A percentile compares a stretch with the other conserved stretches of the same genome.
Evolutionary conservation across 1,140 invertebrate species (phyloP).

Genomic region (Philopotamus ludificatus): DNA sequence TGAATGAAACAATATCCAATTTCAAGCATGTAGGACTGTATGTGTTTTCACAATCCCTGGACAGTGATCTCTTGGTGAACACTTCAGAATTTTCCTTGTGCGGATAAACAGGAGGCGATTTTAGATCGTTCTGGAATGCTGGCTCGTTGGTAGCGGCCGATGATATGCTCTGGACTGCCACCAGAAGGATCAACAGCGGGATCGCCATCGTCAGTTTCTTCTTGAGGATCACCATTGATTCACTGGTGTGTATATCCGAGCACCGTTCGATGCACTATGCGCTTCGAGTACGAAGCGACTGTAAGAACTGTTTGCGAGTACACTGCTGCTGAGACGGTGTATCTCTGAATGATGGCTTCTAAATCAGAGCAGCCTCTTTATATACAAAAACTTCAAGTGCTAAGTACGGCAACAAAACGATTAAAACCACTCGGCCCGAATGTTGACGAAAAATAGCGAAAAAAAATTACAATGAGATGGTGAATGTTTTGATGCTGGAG

Average conservation of each 20-base stretch:
- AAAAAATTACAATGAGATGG: slow-evolving; percentile 23
- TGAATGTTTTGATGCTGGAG: slow-evolving; percentile 15
- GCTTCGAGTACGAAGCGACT: not conserved
- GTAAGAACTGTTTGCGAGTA: not conserved
- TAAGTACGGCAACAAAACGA: slow-evolving; percentile 29
- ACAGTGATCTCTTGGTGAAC: slow-evolving; percentile 42
- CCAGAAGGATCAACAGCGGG: not conserved
- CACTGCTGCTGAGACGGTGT: slow-evolving; percentile 18
- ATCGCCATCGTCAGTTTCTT: not conserved
- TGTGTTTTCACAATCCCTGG: slow-evolving; percentile 65
- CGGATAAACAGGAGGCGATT: slow-evolving; percentile 17
- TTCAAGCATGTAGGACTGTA: slow-evolving; percentile 77
- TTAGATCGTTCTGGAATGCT: slow-evolving; percentile 35
- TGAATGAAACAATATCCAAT: slow-evolving; percentile 73
- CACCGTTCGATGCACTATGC: not conserved
- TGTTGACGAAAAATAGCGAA: slow-evolving; percentile 17
- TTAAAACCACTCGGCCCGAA: slow-evolving; percentile 25
- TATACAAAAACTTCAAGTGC: slow-evolving; percentile 19
- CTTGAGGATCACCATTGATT: not conserved
- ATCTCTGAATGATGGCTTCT: slow-evolving; percentile 20
- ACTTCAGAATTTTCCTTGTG: slow-evolving; percentile 30
- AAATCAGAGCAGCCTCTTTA: slow-evolving; percentile 25
- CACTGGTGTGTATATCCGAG: not conserved
- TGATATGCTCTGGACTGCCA: slow-evolving; percentile 6
- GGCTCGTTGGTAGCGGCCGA: slow-evolving; percentile 36